phyloP scores from a whole-genome alignment of 2,797 vertebrate genomes.

The Sebastes nivosus region DNA sequence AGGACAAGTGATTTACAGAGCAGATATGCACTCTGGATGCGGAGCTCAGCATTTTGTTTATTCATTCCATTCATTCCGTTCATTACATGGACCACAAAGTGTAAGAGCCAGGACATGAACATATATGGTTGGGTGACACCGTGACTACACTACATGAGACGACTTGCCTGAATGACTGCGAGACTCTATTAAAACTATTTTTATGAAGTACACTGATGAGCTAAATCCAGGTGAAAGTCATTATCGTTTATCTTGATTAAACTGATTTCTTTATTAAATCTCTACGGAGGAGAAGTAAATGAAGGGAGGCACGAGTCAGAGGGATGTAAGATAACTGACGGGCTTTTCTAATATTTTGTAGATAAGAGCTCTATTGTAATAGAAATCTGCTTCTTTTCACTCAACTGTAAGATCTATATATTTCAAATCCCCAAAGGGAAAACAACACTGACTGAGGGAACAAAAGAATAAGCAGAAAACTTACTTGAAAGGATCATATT shows the following conservation, averaged over 20 bases:
- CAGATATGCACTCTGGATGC: not conserved
- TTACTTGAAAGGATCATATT: not conserved
- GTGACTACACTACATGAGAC: not conserved
- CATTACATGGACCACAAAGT: not conserved
- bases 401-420: not conserved
- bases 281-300: not conserved
- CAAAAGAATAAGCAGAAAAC: not conserved
- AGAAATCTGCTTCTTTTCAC: not conserved
- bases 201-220: not conserved
- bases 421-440: not conserved
- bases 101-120: not conserved
- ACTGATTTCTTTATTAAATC: constrained; percentile 8
- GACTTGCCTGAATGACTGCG: not conserved
- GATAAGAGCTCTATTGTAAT: not conserved
- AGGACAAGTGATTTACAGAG: not conserved
- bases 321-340: not conserved
- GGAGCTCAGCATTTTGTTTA: not conserved
- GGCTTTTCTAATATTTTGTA: not conserved
- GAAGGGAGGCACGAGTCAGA: not conserved
- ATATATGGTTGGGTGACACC: not conserved
- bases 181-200: not conserved
- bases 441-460: not conserved
- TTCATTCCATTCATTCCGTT: too few relatives aligned
- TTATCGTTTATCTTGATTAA: not conserved
- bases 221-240: not conserved